Evolutionary conservation across 2,888 invertebrate genomes (phyloP).

Genomic region (Elaeidobius kamerunicus): DNA sequence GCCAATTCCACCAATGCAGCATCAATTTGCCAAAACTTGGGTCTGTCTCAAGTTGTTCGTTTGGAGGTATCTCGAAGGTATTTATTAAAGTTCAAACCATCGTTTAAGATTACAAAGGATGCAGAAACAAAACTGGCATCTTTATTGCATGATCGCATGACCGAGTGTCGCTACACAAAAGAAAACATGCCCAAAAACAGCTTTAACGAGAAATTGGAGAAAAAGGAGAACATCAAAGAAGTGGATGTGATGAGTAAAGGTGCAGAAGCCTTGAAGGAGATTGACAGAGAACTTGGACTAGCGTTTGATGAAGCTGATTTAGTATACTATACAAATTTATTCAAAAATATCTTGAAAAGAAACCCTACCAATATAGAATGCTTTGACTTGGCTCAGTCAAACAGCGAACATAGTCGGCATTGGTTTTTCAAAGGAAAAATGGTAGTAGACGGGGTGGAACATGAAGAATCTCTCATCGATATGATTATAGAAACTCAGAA

Average conservation of each 20-base stretch:
- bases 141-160: conserved; percentile 88
- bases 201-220: conserved; percentile 65
- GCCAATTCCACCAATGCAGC: conserved; percentile 95
- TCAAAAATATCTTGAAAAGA: conserved; percentile 74
- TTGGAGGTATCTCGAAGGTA: conserved; percentile 83
- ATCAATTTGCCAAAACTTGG: conserved; percentile 86
- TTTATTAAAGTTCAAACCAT: conserved; percentile 55
- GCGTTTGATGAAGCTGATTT: conserved; percentile 94
- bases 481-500: conserved; percentile 91
- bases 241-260: conserved; percentile 81
- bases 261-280: conserved; percentile 73
- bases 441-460: conserved; percentile 75
- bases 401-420: conserved; percentile 97
- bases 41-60: conserved; percentile 69
- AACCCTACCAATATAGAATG: conserved; percentile 97
- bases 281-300: conserved; percentile 62
- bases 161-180: conserved; percentile 77
- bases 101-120: conserved; percentile 46
- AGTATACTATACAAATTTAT: conserved; percentile 84
- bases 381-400: conserved; percentile 97
- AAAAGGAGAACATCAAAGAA: conserved; percentile 72
- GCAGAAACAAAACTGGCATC: conserved; percentile 55
- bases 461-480: conserved; percentile 81
- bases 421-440: conserved; percentile 97
- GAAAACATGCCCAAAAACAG: conserved; percentile 62